Percentiles rank a stretch among this genome's conserved stretches.
phyloP scores from a whole-genome alignment of 2,888 invertebrate species.

The Eutolmus rufibarbis region DNA sequence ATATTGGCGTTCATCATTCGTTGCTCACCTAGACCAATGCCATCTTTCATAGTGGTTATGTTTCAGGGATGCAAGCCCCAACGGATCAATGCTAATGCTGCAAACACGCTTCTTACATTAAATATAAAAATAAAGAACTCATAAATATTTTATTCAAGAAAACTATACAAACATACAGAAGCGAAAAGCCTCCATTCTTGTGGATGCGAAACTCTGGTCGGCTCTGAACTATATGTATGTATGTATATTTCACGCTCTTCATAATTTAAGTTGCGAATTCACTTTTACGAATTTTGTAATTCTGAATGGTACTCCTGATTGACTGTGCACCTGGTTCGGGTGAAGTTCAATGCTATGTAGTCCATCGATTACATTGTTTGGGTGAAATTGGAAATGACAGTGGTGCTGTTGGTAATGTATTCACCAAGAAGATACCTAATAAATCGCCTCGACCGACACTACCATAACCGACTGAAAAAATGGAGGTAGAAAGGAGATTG shows the following conservation, averaged over 20 bases:
- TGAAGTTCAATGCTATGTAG: conserved; percentile 28
- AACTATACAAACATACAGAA: background rate
- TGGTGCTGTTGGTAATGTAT: conserved; percentile 1
- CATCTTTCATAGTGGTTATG: background rate
- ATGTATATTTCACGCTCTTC: background rate
- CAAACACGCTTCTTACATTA: background rate
- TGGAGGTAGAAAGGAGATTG: background rate
- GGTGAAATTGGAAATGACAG: background rate
- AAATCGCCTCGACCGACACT: background rate
- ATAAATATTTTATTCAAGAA: conserved; percentile 1
- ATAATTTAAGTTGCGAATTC: background rate
- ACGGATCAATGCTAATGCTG: background rate
- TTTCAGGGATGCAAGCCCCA: background rate
- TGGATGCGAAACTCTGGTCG: background rate
- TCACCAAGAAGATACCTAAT: background rate
- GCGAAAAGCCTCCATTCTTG: background rate
- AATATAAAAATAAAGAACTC: conserved; percentile 9
- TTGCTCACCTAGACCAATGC: background rate
- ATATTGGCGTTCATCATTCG: background rate
- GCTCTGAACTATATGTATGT: background rate
- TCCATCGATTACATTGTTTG: conserved; percentile 4
- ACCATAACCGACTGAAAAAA: background rate
- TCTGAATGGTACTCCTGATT: background rate
- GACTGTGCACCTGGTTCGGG: conserved; percentile 22
- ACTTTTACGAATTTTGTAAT: background rate